phyloP scores from a whole-genome alignment of 2,113 vertebrate genomes.

The Thamnophis sirtalis region DNA sequence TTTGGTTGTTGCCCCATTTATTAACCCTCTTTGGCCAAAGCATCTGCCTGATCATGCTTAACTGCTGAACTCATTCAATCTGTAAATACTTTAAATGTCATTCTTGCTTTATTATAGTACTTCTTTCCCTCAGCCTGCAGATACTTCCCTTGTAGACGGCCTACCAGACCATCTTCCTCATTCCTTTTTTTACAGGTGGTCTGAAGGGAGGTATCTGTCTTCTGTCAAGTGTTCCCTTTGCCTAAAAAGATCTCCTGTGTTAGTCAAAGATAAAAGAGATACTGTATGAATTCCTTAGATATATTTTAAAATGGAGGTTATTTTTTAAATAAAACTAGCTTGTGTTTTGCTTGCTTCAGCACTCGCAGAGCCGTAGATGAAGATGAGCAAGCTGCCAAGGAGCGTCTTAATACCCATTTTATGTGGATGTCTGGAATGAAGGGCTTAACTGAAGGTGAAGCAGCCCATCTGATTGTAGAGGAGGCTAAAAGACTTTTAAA shows the following conservation, averaged over 20 bases:
- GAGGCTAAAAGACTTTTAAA: conserved; percentile 87
- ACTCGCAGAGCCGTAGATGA: conserved; percentile 87
- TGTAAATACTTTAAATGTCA: not conserved
- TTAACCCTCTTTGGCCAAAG: not conserved
- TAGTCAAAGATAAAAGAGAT: not conserved
- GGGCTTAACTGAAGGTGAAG: conserved; percentile 85
- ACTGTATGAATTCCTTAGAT: not conserved
- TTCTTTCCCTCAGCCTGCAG: not conserved
- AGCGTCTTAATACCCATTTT: conserved; percentile 78
- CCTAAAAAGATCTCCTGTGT: not conserved
- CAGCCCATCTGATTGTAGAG: conserved; percentile 81
- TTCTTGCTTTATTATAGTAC: not conserved
- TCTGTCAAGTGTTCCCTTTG: not conserved
- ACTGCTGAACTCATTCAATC: not conserved
- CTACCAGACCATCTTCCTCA: not conserved
- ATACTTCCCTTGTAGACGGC: not conserved
- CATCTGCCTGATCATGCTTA: no score
- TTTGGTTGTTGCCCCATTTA: not conserved
- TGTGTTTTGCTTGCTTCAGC: conserved; percentile 44
- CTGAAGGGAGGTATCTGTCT: not conserved
- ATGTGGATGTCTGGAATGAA: conserved; percentile 85
- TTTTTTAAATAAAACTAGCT: not conserved
- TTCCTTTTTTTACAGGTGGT: not conserved
- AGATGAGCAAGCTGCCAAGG: conserved; percentile 83
- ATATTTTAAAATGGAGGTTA: not conserved